phyloP scores from a whole-genome alignment of 2,888 invertebrate genomes.

The Lasius fuliginosus region DNA sequence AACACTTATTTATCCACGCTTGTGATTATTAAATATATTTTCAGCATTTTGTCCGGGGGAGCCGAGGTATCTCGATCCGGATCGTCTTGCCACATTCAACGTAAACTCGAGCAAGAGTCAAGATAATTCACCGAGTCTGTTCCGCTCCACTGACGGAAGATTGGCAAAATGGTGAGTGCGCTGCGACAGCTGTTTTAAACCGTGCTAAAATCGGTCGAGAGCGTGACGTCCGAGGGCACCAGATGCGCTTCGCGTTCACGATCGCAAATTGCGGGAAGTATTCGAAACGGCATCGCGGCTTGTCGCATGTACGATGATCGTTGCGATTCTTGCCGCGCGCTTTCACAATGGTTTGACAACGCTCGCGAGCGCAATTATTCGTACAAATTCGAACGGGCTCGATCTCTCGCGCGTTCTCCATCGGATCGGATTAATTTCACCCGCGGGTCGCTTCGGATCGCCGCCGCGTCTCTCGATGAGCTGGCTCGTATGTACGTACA shows the following conservation, averaged over 20 bases:
- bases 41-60: background rate
- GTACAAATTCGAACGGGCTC: conserved; percentile 33
- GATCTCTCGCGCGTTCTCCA: conserved; percentile 26
- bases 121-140: conserved; percentile 53
- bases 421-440: conserved; percentile 38
- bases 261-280: conserved; percentile 75
- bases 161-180: conserved; percentile 65
- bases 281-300: conserved; percentile 66
- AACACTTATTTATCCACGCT: background rate
- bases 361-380: conserved; percentile 44
- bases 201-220: conserved; percentile 71
- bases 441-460: background rate
- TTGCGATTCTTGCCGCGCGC: conserved; percentile 51
- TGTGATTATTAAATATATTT: background rate
- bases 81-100: background rate
- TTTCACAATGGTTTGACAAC: conserved; percentile 53
- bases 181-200: conserved; percentile 61
- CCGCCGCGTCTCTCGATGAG: conserved; percentile 20
- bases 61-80: background rate
- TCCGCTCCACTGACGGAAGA: conserved; percentile 62
- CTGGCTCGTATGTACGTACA: conserved; percentile 18
- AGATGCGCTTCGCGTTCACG: conserved; percentile 73
- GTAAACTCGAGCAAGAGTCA: conserved; percentile 54
- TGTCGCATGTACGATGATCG: conserved; percentile 57
- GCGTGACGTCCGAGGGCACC: conserved; percentile 72